Conservation (phyloP, 2,888 invertebrate species). For the Nemapogon koenigi region DNA sequence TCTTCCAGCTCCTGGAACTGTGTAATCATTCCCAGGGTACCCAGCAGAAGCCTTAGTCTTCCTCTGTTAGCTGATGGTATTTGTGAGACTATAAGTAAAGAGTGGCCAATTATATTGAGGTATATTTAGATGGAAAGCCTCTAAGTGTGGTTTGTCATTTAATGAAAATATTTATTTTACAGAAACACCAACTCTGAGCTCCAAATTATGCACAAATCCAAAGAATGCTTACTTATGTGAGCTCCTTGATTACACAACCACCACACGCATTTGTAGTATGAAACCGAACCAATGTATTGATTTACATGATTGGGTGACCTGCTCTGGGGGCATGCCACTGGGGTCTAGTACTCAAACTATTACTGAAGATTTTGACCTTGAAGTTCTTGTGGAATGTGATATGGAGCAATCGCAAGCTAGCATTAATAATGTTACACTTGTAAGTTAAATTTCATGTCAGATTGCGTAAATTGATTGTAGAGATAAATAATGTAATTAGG, state of each 20-base stretch:
- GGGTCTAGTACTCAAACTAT: constrained; percentile 38
- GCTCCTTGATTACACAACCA: constrained; percentile 56
- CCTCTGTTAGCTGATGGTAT: too few relatives aligned
- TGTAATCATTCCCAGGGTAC: too few relatives aligned
- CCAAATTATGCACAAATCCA: constrained; percentile 60
- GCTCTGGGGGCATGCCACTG: constrained; percentile 42
- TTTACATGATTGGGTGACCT: constrained; percentile 51
- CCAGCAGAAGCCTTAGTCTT: too few relatives aligned
- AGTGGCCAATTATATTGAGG: too few relatives aligned
- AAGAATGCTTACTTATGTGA: constrained; percentile 68
- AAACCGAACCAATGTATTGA: constrained; percentile 53
- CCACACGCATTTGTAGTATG: constrained; percentile 55
- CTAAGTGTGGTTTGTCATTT: too few relatives aligned
- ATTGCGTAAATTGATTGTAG: too few relatives aligned
- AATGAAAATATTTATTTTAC: constrained; percentile 24
- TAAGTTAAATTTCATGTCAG: too few relatives aligned
- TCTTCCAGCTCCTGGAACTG: too few relatives aligned
- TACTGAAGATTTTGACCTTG: constrained; percentile 40
- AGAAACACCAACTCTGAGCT: constrained; percentile 61
- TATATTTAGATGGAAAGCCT: too few relatives aligned
- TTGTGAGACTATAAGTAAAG: too few relatives aligned
- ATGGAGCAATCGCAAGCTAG: constrained; percentile 45
- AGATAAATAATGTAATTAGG: not conserved
- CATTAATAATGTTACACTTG: constrained; percentile 20
- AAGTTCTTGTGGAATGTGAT: constrained; percentile 53